Conservation (phyloP, 2,888 invertebrate species). For the Melikaiella ostensackeni region DNA sequence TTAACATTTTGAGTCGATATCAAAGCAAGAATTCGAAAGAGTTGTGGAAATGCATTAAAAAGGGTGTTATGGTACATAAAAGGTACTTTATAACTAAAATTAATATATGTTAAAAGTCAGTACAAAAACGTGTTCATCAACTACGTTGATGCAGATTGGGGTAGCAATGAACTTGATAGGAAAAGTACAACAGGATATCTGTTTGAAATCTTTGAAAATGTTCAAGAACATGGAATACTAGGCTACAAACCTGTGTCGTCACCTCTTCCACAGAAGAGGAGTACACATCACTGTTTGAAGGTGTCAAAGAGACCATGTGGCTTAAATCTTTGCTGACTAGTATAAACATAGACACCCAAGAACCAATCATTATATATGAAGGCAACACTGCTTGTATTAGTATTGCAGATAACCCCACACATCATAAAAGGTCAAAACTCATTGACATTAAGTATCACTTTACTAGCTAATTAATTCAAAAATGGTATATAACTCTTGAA, state of each 20-base stretch:
- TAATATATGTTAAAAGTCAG: too few relatives aligned
- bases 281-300: conserved; percentile 62
- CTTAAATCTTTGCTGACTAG: conserved; percentile 60
- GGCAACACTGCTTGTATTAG: conserved; percentile 66
- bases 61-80: too few relatives aligned
- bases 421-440: conserved; percentile 61
- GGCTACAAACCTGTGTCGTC: conserved; percentile 55
- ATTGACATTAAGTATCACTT: conserved; percentile 66
- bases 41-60: too few relatives aligned
- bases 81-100: too few relatives aligned
- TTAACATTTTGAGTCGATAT: too few relatives aligned
- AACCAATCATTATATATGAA: conserved; percentile 55
- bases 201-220: conserved; percentile 30
- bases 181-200: conserved; percentile 42
- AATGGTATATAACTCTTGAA: too few relatives aligned
- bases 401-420: conserved; percentile 65
- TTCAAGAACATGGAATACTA: conserved; percentile 41
- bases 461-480: conserved; percentile 44
- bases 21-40: too few relatives aligned
- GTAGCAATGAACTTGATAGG: conserved; percentile 25
- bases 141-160: conserved; percentile 42
- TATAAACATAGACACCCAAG: conserved; percentile 55
- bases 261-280: conserved; percentile 49
- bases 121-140: conserved; percentile 42
- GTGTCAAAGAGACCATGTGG: conserved; percentile 65